Conservation (phyloP, 2,113 vertebrate species). For the Crotalus tigris region DNA sequence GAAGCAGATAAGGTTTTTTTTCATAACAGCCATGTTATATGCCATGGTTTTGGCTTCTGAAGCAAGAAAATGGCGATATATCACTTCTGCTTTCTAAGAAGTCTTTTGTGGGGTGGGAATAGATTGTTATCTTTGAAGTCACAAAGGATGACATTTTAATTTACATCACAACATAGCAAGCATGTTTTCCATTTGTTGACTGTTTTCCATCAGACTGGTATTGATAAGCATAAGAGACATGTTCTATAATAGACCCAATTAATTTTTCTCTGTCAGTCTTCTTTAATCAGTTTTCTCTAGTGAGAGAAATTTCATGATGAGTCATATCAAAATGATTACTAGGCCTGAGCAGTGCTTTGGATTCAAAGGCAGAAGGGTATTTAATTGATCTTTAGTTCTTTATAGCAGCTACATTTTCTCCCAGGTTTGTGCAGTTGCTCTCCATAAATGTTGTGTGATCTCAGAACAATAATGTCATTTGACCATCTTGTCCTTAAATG, state of each 20-base stretch:
- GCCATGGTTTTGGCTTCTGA: neutral
- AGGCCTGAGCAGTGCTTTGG: neutral
- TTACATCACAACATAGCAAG: constrained; percentile 1
- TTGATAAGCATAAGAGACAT: constrained; percentile 18
- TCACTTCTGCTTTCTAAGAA: neutral
- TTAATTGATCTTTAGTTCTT: neutral
- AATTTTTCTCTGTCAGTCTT: neutral
- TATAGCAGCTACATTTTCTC: neutral
- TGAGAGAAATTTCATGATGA: neutral
- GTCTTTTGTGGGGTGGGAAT: constrained; percentile 17
- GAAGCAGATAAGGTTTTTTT: neutral
- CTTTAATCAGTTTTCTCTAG: neutral
- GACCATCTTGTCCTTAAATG: neutral
- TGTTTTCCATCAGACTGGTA: neutral
- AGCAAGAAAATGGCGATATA: neutral
- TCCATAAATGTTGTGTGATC: neutral
- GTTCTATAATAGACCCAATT: neutral
- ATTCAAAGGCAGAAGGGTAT: neutral
- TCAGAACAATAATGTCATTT: neutral
- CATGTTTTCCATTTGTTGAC: constrained; percentile 23
- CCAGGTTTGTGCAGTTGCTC: neutral
- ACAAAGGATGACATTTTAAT: constrained; percentile 31
- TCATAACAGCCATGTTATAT: neutral
- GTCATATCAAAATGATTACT: neutral
- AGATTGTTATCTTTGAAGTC: constrained; percentile 29